These are phyloP conservation scores for Merops nubicus DNA, from an alignment of 2,113 vertebrate species.

Conservation along the genomic window DNA sequence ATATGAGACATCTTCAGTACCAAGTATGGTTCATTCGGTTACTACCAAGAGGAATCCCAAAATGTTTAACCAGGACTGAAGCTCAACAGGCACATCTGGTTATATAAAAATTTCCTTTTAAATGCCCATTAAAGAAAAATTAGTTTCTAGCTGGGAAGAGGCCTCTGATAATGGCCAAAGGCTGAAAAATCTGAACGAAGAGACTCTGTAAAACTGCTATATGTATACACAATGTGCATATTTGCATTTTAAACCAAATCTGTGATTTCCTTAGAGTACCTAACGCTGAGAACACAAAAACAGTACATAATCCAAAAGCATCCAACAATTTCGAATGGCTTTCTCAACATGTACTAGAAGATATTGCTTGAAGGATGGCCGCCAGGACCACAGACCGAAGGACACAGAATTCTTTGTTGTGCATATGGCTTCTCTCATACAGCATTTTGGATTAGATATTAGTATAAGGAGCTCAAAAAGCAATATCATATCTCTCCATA, in stretches of 20 bases:
- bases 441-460: neutral
- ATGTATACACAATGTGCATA: neutral
- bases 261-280: neutral
- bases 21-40: neutral
- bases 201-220: neutral
- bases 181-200: neutral
- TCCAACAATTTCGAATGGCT: neutral
- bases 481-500: neutral
- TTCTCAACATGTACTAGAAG: neutral
- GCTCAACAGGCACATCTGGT: neutral
- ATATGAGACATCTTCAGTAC: fast-evolving
- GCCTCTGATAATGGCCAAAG: neutral
- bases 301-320: neutral
- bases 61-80: neutral
- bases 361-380: neutral
- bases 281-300: neutral
- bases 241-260: neutral
- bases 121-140: neutral
- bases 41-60: neutral
- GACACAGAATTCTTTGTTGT: neutral
- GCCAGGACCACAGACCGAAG: neutral
- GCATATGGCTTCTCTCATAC: fast-evolving
- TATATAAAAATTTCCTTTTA: neutral
- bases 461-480: neutral
- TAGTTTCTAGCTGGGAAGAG: neutral